Evolutionary conservation across 2,888 invertebrate genomes (phyloP).

Genomic region (Drosophila pseudotalamancana): DNA sequence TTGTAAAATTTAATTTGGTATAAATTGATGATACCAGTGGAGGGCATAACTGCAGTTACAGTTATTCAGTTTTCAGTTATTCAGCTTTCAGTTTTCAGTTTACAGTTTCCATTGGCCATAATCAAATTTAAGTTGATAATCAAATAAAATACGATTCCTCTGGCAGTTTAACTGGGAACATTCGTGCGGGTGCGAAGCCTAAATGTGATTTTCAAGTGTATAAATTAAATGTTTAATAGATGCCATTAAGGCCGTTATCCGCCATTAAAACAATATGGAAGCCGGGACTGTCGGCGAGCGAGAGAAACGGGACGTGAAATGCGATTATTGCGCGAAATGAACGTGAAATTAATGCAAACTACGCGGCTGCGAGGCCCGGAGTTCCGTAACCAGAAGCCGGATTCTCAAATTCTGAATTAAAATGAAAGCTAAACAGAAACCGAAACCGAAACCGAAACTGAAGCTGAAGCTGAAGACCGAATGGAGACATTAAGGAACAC

Average conservation of each 20-base stretch:
- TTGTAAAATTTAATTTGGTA: constrained; percentile 33
- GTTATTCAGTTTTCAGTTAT: constrained; percentile 1
- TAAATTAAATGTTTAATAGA: constrained; percentile 77
- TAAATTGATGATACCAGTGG: constrained; percentile 27
- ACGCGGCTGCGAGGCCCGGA: constrained; percentile 53
- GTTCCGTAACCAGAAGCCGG: constrained; percentile 7
- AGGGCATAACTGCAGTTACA: constrained; percentile 12
- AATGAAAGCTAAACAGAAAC: constrained; percentile 3
- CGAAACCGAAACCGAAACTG: no score
- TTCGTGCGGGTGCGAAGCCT: constrained; percentile 23
- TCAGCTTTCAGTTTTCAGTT: background rate
- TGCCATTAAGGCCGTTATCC: constrained; percentile 74
- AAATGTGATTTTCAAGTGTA: constrained; percentile 74
- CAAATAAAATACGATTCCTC: constrained; percentile 32
- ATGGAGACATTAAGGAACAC: constrained; percentile 47
- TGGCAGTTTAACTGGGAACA: constrained; percentile 30
- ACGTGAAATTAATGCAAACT: constrained; percentile 79
- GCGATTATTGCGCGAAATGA: constrained; percentile 74
- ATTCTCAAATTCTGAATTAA: constrained; percentile 5
- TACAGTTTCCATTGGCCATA: constrained; percentile 8
- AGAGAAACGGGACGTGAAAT: constrained; percentile 51
- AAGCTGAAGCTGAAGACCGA: no score
- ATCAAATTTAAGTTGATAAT: constrained; percentile 39
- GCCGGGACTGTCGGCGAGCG: constrained; percentile 31
- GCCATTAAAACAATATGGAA: constrained; percentile 76